Evolutionary conservation across 2,113 vertebrate genomes (phyloP).

Genomic region (Poecile atricapillus): DNA sequence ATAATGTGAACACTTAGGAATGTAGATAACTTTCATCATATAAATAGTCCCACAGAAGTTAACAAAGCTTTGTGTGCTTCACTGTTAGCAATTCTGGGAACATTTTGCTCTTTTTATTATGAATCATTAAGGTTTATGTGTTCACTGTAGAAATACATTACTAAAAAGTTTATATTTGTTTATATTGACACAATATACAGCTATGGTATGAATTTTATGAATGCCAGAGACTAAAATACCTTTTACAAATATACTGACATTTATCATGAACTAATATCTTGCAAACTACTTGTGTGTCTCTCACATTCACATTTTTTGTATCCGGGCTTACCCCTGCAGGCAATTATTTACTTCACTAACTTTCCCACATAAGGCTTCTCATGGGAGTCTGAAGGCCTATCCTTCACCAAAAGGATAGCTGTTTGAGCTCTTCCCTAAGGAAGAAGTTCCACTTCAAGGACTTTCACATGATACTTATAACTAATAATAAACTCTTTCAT

Average conservation of each 20-base stretch:
- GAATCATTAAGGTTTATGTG: not conserved
- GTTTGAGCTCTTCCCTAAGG: not conserved
- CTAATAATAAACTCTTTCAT: not conserved
- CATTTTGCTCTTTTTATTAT: not conserved
- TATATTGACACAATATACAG: not conserved
- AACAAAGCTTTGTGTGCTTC: not conserved
- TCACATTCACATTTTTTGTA: not conserved
- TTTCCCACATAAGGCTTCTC: not conserved
- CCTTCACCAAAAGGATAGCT: not conserved
- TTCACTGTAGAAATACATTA: not conserved
- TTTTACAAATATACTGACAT: not conserved
- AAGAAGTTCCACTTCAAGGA: not conserved
- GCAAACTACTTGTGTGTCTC: not conserved
- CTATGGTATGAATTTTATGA: not conserved
- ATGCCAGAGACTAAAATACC: not conserved
- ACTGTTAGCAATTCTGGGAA: not conserved
- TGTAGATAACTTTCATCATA: not conserved
- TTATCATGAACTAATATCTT: not conserved
- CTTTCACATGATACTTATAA: not conserved
- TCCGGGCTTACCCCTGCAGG: not conserved
- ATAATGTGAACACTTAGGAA: not conserved
- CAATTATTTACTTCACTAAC: not conserved
- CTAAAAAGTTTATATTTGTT: slow-evolving; percentile 8
- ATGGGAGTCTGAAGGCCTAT: not conserved
- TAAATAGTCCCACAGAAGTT: not conserved